These are phyloP conservation scores for Salvator merianae DNA, from an alignment of 2,113 vertebrate species.

Conservation along the genomic window DNA sequence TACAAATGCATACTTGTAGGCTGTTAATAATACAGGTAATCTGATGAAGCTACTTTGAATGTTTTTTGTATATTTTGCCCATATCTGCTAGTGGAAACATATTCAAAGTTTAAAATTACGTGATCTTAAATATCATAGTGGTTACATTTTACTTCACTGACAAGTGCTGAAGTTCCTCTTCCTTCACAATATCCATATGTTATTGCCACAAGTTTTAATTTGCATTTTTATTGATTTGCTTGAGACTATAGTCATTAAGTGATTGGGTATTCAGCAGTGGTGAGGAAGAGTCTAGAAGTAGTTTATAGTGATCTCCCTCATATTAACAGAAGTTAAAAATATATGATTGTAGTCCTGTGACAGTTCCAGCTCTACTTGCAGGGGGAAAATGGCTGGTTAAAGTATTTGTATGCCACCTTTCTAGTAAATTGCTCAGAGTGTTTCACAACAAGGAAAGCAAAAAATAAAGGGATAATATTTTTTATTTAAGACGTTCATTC, in stretches of 20 bases:
- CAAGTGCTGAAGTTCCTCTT: background rate
- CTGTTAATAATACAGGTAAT: background rate
- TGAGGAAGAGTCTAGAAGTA: no score
- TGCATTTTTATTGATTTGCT: conserved; percentile 15
- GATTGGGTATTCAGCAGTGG: no score
- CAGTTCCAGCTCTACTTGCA: background rate
- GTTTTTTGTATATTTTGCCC: background rate
- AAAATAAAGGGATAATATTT: no score
- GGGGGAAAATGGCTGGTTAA: no score
- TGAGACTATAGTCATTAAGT: no score
- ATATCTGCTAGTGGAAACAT: background rate
- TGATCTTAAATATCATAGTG: background rate
- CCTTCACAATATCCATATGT: background rate
- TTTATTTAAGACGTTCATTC: no score
- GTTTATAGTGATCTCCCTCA: background rate
- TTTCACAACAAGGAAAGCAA: no score
- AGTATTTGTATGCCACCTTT: no score
- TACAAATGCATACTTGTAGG: background rate
- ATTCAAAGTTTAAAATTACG: background rate
- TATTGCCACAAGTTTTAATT: conserved; percentile 13
- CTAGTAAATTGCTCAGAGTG: no score
- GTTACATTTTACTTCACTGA: background rate
- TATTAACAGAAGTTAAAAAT: background rate
- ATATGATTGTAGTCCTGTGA: background rate
- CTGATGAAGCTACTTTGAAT: background rate